These are phyloP conservation scores for Morbakka virulenta DNA, from an alignment of 30 jellyfish, hydroid and myxozoan genomes.

Conservation along the genomic window DNA sequence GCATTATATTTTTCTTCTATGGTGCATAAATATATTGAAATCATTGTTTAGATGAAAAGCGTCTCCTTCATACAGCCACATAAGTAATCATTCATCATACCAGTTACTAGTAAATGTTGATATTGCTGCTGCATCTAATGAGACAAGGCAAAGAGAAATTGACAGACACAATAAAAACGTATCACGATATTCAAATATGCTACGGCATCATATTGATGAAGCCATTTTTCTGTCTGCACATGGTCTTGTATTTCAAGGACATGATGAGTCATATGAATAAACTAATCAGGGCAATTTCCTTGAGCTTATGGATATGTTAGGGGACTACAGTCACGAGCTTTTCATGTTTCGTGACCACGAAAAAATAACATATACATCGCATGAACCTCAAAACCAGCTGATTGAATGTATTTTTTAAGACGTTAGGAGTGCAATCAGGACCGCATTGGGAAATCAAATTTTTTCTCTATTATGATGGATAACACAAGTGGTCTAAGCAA, in stretches of 20 bases:
- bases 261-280: slow-evolving; percentile 9
- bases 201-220: too few species aligned
- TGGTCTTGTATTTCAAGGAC: slow-evolving; percentile 44
- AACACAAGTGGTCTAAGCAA: slow-evolving; percentile 18
- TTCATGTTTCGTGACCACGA: slow-evolving; percentile 10
- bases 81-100: slow-evolving; percentile 4
- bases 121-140: slow-evolving; percentile 19
- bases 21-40: too few species aligned
- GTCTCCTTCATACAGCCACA: too few species aligned
- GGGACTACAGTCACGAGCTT: slow-evolving; percentile 7
- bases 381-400: slow-evolving; percentile 39
- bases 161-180: too few species aligned
- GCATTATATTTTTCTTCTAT: too few species aligned
- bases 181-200: too few species aligned
- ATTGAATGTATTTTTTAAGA: slow-evolving; percentile 5
- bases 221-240: slow-evolving; percentile 29
- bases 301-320: slow-evolving; percentile 37
- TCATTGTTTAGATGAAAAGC: too few species aligned
- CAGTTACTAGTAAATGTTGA: slow-evolving; percentile 32
- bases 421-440: slow-evolving; percentile 21
- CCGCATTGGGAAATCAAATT: background rate
- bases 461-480: slow-evolving; percentile 2
- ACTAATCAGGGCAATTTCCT: slow-evolving; percentile 44
- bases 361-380: slow-evolving; percentile 1
- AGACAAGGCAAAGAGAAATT: too few species aligned